These are phyloP conservation scores for Girardinus metallicus DNA, from an alignment of 2,797 vertebrate genomes.

Conservation along the genomic window DNA sequence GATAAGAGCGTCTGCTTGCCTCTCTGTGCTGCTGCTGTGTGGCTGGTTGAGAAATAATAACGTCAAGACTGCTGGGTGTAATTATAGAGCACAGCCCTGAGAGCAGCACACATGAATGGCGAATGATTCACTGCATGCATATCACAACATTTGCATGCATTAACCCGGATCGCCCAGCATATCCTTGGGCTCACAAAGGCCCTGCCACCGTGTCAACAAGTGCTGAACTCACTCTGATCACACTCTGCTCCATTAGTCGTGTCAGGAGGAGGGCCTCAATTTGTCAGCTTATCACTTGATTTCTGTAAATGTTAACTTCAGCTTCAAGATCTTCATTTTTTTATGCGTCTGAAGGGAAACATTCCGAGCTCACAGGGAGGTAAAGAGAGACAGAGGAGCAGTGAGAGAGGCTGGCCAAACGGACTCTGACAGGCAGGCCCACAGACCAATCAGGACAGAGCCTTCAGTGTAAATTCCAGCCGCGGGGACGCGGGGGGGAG, in stretches of 20 bases:
- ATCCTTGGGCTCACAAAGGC: conserved; percentile 1
- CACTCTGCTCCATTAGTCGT: background rate
- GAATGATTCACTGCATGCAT: conserved; percentile 55
- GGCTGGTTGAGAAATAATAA: conserved; percentile 36
- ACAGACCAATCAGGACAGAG: conserved; percentile 65
- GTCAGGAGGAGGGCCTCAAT: background rate
- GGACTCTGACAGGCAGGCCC: conserved; percentile 46
- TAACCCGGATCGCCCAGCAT: conserved; percentile 22
- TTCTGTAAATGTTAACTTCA: conserved; percentile 4
- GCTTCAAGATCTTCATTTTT: background rate
- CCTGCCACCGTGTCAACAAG: conserved; percentile 47
- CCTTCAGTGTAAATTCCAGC: conserved; percentile 56
- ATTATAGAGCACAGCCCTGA: conserved; percentile 53
- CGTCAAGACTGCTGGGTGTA: conserved; percentile 33
- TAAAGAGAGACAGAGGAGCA: conserved; percentile 18
- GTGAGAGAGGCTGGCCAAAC: conserved; percentile 28
- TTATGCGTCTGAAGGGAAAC: background rate
- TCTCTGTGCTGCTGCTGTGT: conserved; percentile 3
- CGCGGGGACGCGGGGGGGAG: conserved; percentile 68
- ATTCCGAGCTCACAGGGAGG: conserved; percentile 12
- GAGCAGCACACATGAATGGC: conserved; percentile 37
- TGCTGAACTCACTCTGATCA: conserved; percentile 14
- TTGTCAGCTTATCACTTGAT: background rate
- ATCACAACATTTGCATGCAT: conserved; percentile 67
- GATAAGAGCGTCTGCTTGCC: conserved; percentile 11